Base-by-base conservation (phyloP, 2,888 invertebrate species). In the Agriotes lineatus region DNA sequence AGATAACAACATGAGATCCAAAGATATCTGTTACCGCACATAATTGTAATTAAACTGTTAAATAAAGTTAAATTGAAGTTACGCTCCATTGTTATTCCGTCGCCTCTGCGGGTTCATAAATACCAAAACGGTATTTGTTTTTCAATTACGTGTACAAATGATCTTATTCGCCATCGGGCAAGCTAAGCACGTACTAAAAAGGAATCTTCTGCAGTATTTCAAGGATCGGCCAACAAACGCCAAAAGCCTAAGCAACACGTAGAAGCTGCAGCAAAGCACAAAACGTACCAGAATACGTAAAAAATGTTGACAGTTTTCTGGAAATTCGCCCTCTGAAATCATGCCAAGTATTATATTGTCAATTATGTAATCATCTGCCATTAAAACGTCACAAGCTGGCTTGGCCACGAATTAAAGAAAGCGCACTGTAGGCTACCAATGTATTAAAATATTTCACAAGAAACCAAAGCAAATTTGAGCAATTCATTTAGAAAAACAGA, bases 331-430 rank as follows among this genome's bases (percentile, higher is more conserved):
- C 56, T 16, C 22, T 63, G 63, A 63, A 63, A n/a, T n/a, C 1
- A 18, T 30, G 54, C 54, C 63, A 63, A 54, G 16, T 37, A 19
- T 33, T 45, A 56, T 25, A 63, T 63, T 63, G 52, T 35, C 54
- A 54, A 54, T 63, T 63, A 50, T 22, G 39, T 20, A 56, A 56
- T 39, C 37, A 52, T 52, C 9, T 52, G 16, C 18, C 52, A 18
- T 52, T 52, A 16, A 30, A 16, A 33, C 16, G 14, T 18, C 33
- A 19, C n/a, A n/a, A n/a, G n/a, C n/a, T n/a, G n/a, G n/a, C n/a
- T n/a, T n/a, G n/a, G n/a, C n/a, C n/a, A n/a, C n/a, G n/a, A n/a
- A n/a, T n/a, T n/a, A n/a, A n/a, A n/a, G n/a, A n/a, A n/a, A n/a
- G n/a, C n/a, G n/a, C n/a, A n/a, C n/a, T n/a, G n/a, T n/a, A n/a